phyloP scores from a whole-genome alignment of 2,113 vertebrate species.

The Chauna torquata region DNA sequence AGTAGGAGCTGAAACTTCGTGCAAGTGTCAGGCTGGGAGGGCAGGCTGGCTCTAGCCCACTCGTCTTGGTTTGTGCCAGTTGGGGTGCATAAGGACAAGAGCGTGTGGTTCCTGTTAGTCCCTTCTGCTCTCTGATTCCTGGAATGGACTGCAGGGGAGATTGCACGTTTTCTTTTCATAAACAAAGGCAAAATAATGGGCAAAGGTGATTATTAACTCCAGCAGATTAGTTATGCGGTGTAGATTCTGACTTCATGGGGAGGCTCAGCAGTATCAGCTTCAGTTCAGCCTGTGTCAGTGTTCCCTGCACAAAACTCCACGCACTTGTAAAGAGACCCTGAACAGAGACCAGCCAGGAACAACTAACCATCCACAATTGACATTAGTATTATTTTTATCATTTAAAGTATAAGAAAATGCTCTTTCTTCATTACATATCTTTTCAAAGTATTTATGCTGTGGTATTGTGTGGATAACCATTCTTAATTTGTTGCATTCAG shows the following conservation, averaged over 20 bases:
- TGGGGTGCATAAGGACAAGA: not conserved
- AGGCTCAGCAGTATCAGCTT: not conserved
- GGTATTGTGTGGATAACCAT: not conserved
- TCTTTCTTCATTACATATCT: not conserved
- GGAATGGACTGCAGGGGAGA: not conserved
- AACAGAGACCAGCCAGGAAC: not conserved
- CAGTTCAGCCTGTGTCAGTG: not conserved
- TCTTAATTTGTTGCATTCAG: not conserved
- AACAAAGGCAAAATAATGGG: not conserved
- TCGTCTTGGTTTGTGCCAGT: accelerated
- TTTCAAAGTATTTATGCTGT: not conserved
- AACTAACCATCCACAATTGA: not conserved
- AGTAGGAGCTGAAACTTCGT: not conserved
- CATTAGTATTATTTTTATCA: not conserved
- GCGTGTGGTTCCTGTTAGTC: not conserved
- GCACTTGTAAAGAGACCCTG: not conserved
- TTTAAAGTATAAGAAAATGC: not conserved
- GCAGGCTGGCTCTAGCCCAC: not conserved
- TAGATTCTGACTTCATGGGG: not conserved
- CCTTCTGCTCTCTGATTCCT: not conserved
- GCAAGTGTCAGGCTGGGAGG: not conserved
- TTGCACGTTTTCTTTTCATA: not conserved
- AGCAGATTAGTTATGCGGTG: not conserved
- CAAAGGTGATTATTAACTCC: not conserved
- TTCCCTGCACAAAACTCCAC: not conserved